phyloP scores from a whole-genome alignment of 2,888 invertebrate species.

The Cosmorhoe ocellata region DNA sequence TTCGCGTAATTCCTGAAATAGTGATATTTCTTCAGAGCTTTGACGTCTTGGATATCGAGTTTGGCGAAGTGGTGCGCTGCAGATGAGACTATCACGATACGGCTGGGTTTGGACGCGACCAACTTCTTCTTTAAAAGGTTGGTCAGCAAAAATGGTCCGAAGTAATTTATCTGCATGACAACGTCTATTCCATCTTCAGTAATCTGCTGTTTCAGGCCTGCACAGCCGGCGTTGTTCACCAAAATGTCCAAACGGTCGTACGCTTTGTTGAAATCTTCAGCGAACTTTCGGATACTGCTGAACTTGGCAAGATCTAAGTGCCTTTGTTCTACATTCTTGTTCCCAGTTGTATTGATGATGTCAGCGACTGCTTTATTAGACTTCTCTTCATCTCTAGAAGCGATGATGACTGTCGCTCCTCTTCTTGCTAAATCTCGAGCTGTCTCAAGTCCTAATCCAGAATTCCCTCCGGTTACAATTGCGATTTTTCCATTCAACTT shows the following conservation, averaged over 20 bases:
- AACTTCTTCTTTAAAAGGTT: conserved; percentile 82
- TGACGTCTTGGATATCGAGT: conserved; percentile 62
- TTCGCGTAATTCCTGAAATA: conserved; percentile 65
- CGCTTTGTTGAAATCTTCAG: conserved; percentile 77
- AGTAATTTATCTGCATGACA: conserved; percentile 86
- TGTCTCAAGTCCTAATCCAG: conserved; percentile 91
- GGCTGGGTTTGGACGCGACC: conserved; percentile 60
- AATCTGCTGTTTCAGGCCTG: conserved; percentile 49
- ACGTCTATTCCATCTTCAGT: conserved; percentile 84
- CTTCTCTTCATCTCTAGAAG: conserved; percentile 87
- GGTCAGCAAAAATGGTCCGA: conserved; percentile 88
- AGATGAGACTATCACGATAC: conserved; percentile 73
- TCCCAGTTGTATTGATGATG: conserved; percentile 86
- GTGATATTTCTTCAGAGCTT: conserved; percentile 44
- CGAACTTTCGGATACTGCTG: conserved; percentile 82
- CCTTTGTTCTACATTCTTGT: conserved; percentile 85
- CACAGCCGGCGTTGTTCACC: conserved; percentile 85
- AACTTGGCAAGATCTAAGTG: conserved; percentile 77
- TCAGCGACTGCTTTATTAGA: conserved; percentile 86
- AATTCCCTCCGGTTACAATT: conserved; percentile 91
- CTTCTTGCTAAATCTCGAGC: conserved; percentile 86
- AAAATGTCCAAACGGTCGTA: conserved; percentile 82
- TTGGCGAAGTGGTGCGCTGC: conserved; percentile 63
- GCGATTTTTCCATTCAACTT: conserved; percentile 81
- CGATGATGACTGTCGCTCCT: conserved; percentile 87